Percentiles rank a stretch among this genome's conserved stretches.
phyloP scores from a whole-genome alignment of 2,888 invertebrate genomes.

The Pollenia griseotomentosa region DNA sequence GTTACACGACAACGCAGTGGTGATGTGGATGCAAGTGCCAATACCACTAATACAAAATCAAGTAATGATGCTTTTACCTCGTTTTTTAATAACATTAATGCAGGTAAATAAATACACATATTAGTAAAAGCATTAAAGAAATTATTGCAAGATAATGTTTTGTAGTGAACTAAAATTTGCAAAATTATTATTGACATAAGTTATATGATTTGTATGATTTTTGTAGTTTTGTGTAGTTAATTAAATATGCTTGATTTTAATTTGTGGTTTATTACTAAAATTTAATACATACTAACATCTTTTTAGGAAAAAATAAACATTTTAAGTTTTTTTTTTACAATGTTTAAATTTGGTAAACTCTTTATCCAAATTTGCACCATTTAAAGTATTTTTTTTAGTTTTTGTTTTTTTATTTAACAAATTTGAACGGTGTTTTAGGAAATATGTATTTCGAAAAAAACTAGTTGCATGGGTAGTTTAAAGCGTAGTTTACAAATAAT shows the following conservation, averaged over 20 bases:
- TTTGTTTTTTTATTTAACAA: too few relatives aligned
- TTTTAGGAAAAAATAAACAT: too few relatives aligned
- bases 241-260: background rate
- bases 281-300: background rate
- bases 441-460: too few relatives aligned
- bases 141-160: background rate
- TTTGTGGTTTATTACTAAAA: background rate
- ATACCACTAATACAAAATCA: constrained; percentile 66
- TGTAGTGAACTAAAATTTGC: background rate
- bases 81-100: constrained; percentile 78
- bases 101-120: constrained; percentile 65
- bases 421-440: too few relatives aligned
- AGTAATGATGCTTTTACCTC: constrained; percentile 75
- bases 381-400: too few relatives aligned
- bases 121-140: constrained; percentile 74
- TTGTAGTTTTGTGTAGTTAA: constrained; percentile 15
- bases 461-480: too few relatives aligned
- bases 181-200: constrained; percentile 8
- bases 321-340: too few relatives aligned
- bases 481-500: too few relatives aligned
- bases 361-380: too few relatives aligned
- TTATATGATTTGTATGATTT: background rate
- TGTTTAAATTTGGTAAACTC: too few relatives aligned
- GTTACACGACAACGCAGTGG: constrained; percentile 80
- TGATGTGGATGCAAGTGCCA: constrained; percentile 71